These are phyloP conservation scores for Butorides virescens DNA, from an alignment of 2,113 vertebrate genomes.

Conservation along the genomic window DNA sequence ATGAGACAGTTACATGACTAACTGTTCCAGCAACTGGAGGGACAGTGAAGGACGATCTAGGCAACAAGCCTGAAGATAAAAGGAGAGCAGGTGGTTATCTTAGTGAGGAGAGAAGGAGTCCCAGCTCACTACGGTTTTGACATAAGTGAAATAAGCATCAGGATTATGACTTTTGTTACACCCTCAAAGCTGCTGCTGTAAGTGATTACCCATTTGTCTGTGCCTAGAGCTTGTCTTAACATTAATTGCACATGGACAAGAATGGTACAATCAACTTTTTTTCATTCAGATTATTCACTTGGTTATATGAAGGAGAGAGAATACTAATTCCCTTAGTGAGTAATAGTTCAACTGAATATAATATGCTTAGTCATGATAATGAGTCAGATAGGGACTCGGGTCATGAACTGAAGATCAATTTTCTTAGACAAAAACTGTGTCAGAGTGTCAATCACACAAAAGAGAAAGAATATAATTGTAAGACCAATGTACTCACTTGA, in stretches of 20 bases:
- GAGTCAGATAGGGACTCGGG: background rate
- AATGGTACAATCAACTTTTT: background rate
- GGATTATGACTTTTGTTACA: background rate
- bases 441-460: background rate
- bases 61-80: background rate
- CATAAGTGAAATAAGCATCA: background rate
- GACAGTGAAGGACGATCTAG: background rate
- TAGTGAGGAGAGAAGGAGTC: background rate
- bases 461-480: background rate
- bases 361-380: background rate
- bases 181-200: background rate
- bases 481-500: constrained; percentile 73
- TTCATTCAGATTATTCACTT: background rate
- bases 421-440: background rate
- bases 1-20: background rate
- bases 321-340: background rate
- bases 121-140: background rate
- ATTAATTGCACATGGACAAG: background rate
- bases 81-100: background rate
- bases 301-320: background rate
- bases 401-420: background rate
- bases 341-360: background rate
- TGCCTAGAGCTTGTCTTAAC: background rate
- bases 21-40: background rate
- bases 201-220: background rate